phyloP scores from a whole-genome alignment of 2,113 vertebrate species.

The Pteruthius melanotis region DNA sequence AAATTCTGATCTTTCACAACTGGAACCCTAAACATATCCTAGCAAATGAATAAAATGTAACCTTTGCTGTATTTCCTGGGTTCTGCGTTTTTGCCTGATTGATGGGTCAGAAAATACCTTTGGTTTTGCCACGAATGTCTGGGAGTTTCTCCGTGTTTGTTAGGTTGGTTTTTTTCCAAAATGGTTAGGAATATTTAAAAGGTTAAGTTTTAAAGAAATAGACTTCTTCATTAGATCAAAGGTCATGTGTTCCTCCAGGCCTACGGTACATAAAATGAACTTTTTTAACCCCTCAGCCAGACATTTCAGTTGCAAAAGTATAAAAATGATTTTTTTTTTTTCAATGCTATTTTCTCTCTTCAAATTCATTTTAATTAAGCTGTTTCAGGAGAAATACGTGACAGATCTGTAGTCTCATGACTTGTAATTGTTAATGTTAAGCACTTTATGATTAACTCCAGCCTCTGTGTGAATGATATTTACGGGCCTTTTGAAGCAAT shows the following conservation, averaged over 20 bases:
- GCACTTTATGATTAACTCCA: background rate
- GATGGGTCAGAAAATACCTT: background rate
- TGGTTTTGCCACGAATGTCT: background rate
- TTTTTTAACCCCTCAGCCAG: background rate
- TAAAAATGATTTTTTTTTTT: background rate
- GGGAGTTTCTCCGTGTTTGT: background rate
- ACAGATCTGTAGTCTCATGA: background rate
- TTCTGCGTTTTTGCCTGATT: background rate
- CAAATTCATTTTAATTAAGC: background rate
- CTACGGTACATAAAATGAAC: constrained; percentile 9
- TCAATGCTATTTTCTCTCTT: background rate
- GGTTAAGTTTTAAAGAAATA: constrained; percentile 56
- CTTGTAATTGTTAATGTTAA: background rate
- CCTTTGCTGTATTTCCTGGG: background rate
- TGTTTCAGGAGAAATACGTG: background rate
- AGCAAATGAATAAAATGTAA: background rate
- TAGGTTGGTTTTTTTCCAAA: background rate
- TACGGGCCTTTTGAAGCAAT: constrained; percentile 13
- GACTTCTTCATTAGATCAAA: background rate
- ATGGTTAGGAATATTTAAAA: constrained; percentile 27
- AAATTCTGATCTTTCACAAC: background rate
- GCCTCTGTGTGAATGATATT: background rate
- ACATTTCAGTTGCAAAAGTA: constrained; percentile 33
- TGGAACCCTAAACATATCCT: background rate
- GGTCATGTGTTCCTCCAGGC: constrained; percentile 4